Conservation (phyloP, 2,113 vertebrate genomes). For the Prochilodus magdalenae region DNA sequence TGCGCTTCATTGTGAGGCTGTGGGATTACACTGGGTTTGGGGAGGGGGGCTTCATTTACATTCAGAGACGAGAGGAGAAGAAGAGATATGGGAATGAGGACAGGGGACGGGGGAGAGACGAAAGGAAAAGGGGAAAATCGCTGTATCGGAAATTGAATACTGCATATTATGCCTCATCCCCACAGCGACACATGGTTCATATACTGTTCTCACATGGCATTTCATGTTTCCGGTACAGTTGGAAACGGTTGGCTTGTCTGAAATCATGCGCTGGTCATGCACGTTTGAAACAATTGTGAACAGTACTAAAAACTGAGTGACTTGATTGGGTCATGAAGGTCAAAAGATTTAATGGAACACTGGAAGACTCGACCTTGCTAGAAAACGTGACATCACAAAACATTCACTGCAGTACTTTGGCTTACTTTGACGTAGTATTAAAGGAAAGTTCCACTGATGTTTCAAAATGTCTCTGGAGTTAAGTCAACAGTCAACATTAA, state of each 20-base stretch:
- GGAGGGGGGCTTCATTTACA: conserved; percentile 60
- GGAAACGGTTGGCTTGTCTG: too few species aligned
- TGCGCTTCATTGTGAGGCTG: conserved; percentile 72
- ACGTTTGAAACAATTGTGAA: background rate
- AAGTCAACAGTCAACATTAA: too few species aligned
- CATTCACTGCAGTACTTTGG: too few species aligned
- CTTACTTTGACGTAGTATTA: too few species aligned
- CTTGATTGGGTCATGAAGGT: background rate
- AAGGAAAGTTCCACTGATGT: too few species aligned
- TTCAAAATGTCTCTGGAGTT: too few species aligned
- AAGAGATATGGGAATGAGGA: background rate
- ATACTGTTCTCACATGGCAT: too few species aligned
- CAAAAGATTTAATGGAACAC: background rate
- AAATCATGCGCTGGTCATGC: background rate
- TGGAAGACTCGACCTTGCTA: too few species aligned
- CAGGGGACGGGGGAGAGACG: background rate
- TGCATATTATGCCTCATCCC: background rate
- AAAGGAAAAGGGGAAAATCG: conserved; percentile 14
- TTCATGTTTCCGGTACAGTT: too few species aligned
- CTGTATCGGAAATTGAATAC: background rate
- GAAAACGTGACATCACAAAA: too few species aligned
- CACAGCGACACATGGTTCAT: background rate
- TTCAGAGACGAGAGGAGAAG: conserved; percentile 61
- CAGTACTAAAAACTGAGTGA: background rate
- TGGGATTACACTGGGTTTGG: conserved; percentile 66